Base-by-base conservation (phyloP, 2,113 vertebrate species). In the Galeopterus variegatus region DNA sequence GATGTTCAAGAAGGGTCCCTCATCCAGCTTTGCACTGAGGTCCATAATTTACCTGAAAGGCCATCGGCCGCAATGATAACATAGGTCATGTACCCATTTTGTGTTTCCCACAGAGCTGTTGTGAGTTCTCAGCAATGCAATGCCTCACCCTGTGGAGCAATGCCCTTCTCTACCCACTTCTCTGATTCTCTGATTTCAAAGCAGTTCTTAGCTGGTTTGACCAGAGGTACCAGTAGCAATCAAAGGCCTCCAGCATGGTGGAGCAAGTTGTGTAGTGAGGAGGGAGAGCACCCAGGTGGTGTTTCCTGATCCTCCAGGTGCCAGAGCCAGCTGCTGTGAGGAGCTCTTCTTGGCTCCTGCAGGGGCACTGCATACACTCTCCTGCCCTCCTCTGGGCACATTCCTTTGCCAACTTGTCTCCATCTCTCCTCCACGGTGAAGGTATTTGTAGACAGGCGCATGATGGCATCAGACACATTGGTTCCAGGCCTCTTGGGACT, bases 301-400 rank as follows among this genome's bases (percentile, higher is more conserved):
- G 48, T 48, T 18, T 58, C 60, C 58, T 21, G 13, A 41, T 1
- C 31, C 28, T 48, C 24, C 28, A 77, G 76, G 26, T 17, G 5
- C 21, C 26, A 13, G 33, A 41, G 36, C 48, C 41, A 56, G 64
- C 31, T 24, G 19, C n/a, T 56, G n/a, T 21, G 6, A 24, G 11
- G 54, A 36, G 7, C 5, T 73, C 45, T 76, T 12, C 2, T 14
- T 31, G 54, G 3, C 18, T 84, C 52, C 36, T 73, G 24, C 28
- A 26, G 41, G 33, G 8, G 6, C 28, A 11, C 28, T 26, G 21
- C 13, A 9, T 10, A n/a, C 28, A 15, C 31, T 6, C 0, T 58
- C 18, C 8, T 86, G 36, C 24, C 28, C 4, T 26, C 5, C 0
- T 33, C 41, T 41, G 41, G 41, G 41, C 41, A 41, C 41, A 41